Evolutionary conservation across 2,888 invertebrate species (phyloP).

Genomic region (Busseola fusca): DNA sequence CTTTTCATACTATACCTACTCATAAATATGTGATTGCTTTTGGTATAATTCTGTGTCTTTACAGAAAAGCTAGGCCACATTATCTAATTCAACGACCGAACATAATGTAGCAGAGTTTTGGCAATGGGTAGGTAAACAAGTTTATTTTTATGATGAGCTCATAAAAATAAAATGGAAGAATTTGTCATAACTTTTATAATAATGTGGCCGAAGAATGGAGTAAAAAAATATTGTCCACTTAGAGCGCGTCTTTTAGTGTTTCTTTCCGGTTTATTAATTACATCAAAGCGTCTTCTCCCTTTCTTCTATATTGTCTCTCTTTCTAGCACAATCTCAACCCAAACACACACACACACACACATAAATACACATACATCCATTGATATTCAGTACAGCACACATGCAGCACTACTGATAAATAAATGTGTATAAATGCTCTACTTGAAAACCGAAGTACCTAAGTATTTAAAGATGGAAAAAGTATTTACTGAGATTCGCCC

Average conservation of each 20-base stretch:
- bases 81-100: constrained; percentile 19
- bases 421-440: background rate
- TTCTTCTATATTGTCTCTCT: background rate
- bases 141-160: constrained; percentile 46
- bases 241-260: background rate
- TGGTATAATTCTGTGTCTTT: background rate
- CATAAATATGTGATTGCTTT: background rate
- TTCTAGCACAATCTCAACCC: background rate
- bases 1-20: background rate
- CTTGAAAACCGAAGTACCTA: background rate
- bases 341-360: too few species aligned
- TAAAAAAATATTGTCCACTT: constrained; percentile 26
- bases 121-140: constrained; percentile 49
- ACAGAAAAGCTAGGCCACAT: constrained; percentile 16
- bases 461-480: background rate
- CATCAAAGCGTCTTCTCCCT: background rate
- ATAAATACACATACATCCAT: too few species aligned
- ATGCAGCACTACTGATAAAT: background rate
- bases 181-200: constrained; percentile 26
- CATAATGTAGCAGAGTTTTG: constrained; percentile 38
- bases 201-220: constrained; percentile 6
- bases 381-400: background rate
- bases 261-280: constrained; percentile 15
- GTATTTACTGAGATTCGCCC: background rate
- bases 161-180: constrained; percentile 43